Base-by-base conservation (phyloP, 2,888 invertebrate species). In the Trisateles emortualis region DNA sequence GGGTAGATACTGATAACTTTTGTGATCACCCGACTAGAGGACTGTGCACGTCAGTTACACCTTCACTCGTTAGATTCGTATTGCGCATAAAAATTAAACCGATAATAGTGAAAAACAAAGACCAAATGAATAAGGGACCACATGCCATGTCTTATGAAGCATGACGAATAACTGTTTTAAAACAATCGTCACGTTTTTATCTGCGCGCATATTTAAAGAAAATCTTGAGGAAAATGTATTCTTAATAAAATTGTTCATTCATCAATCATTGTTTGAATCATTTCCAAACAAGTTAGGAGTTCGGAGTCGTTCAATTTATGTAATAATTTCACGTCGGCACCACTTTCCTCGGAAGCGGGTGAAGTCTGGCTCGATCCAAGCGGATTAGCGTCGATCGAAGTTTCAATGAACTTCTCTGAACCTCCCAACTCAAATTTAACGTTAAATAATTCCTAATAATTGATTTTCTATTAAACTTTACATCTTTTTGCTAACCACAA, bases 401-500 rank as follows among this genome's bases (percentile, higher is more conserved):
- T 66, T 71, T 55, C 57, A 53, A 55, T 51, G 49, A 66, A 69
- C 54, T 61, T 51, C 51, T 50, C 50, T 22, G 48, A 36, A 44
- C 42, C 53, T n/a, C n/a, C 49, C 22, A 56, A 52, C 44, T 68
- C 40, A 48, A 64, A 54, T 60, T 60, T 48, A 11, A 44, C 42
- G 38, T 39, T n/a, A 49, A 56, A 30, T 14, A 26, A 35, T 41
- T 38, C 40, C 13, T 22, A 30, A 30, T 10, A 16, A 40, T 45
- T n/a, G 43, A 51, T 42, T 41, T 63, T 48, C 19, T 14, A 38
- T 35, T 11, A 45, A n/a, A n/a, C n/a, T 22, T 44, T 24, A 11
- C 24, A 35, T 17, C 17, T 22, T 42, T 29, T 42, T 32, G 26
- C 3, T 26, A 14, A 29, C 14, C 0, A 14, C 6, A 16, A 29